Conservation (phyloP, 1,140 invertebrate genomes). For the Lethrus apterus region DNA sequence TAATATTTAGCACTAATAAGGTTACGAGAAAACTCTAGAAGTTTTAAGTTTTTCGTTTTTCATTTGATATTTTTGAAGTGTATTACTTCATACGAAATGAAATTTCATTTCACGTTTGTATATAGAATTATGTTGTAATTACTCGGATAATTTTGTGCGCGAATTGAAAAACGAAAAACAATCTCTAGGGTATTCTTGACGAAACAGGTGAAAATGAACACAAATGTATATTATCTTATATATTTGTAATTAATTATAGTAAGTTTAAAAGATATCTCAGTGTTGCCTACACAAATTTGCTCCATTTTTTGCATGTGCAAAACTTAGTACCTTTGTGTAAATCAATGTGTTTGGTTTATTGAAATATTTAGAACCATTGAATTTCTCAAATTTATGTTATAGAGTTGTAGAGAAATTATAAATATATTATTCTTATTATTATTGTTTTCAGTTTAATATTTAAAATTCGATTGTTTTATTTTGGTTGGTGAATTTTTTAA, state of each 20-base stretch:
- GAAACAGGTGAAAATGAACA: neutral
- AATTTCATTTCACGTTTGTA: neutral
- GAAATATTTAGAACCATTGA: no score
- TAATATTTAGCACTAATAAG: no score
- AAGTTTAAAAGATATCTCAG: constrained; percentile 21
- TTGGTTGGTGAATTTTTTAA: neutral
- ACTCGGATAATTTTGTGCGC: neutral
- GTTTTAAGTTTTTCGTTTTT: no score
- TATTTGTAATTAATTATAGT: neutral
- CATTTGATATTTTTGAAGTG: no score
- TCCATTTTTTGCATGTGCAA: constrained; percentile 28
- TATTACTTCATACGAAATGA: no score
- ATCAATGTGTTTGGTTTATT: constrained; percentile 22
- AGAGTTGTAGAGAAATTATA: no score
- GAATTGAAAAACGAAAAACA: neutral
- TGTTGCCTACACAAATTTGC: constrained; percentile 30
- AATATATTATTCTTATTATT: no score
- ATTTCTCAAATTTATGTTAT: no score
- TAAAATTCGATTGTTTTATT: no score
- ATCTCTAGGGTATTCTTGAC: neutral
- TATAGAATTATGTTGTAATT: neutral
- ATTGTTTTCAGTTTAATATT: no score
- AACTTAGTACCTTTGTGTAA: constrained; percentile 28
- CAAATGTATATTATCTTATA: no score
- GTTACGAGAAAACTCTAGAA: no score